Evolutionary conservation across 2,113 vertebrate species (phyloP).

Genomic region (Pelecanus crispus): DNA sequence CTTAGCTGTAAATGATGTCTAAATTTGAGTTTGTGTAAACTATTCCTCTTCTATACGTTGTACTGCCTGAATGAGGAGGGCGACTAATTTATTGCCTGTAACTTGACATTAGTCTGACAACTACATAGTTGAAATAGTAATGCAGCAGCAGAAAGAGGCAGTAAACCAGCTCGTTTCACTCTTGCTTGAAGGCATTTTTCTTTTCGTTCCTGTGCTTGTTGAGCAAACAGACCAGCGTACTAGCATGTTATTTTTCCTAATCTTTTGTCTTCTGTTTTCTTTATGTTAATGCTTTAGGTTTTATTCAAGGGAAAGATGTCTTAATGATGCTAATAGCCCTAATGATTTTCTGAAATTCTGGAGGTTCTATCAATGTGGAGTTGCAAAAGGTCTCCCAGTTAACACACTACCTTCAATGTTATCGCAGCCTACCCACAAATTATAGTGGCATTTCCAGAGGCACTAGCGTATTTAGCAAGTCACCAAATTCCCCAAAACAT

Average conservation of each 20-base stretch:
- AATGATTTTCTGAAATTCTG: neutral
- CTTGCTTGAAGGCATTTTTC: neutral
- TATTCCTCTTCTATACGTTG: rapidly evolving
- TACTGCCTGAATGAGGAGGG: neutral
- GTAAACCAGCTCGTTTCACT: neutral
- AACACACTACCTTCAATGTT: neutral
- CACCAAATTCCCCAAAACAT: neutral
- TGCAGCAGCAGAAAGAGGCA: neutral
- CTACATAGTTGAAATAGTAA: neutral
- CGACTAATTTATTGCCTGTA: neutral
- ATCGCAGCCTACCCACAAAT: neutral
- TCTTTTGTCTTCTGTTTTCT: neutral
- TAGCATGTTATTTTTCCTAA: neutral
- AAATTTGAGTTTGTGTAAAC: neutral
- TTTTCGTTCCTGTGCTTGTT: neutral
- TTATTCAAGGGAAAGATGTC: neutral
- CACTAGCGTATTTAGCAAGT: neutral
- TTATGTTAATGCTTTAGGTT: neutral
- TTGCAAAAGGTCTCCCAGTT: neutral
- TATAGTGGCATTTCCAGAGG: neutral
- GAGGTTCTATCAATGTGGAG: neutral
- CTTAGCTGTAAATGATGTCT: neutral
- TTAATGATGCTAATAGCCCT: neutral
- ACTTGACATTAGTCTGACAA: neutral
- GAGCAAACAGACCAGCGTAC: neutral